These are phyloP conservation scores for Hydra vulgaris DNA, from an alignment of 30 jellyfish, hydroid and myxozoan genomes.

Conservation along the genomic window DNA sequence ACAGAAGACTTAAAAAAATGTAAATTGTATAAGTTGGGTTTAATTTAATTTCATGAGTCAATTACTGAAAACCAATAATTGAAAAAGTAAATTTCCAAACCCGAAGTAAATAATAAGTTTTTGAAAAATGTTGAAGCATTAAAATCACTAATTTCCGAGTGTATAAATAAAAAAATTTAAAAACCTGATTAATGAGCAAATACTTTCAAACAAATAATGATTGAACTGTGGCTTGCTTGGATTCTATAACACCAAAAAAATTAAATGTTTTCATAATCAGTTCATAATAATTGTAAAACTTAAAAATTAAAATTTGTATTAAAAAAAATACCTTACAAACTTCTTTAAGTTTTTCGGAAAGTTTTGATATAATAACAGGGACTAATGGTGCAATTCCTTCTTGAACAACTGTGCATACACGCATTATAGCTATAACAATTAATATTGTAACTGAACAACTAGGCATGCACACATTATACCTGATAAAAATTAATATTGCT, in stretches of 20 bases:
- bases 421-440: constrained; percentile 70
- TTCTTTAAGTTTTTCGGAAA: constrained; percentile 49
- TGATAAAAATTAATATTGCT: too few relatives aligned
- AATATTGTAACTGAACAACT: background rate
- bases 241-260: constrained; percentile 32
- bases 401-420: constrained; percentile 63
- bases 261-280: background rate
- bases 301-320: too few relatives aligned
- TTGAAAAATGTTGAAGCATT: too few relatives aligned
- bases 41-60: too few relatives aligned
- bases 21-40: too few relatives aligned
- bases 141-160: too few relatives aligned
- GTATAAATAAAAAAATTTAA: background rate
- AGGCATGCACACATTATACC: too few relatives aligned
- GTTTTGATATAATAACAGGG: constrained; percentile 34
- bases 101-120: background rate
- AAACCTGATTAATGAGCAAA: constrained; percentile 68
- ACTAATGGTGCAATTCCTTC: constrained; percentile 54
- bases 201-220: constrained; percentile 81
- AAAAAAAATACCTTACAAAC: constrained; percentile 80
- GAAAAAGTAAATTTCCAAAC: too few relatives aligned
- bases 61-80: too few relatives aligned
- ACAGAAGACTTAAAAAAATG: too few relatives aligned
- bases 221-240: constrained; percentile 98
- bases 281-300: too few relatives aligned